Conservation (phyloP, 1,140 invertebrate species). For the Macrotrachela quadricornifera region DNA sequence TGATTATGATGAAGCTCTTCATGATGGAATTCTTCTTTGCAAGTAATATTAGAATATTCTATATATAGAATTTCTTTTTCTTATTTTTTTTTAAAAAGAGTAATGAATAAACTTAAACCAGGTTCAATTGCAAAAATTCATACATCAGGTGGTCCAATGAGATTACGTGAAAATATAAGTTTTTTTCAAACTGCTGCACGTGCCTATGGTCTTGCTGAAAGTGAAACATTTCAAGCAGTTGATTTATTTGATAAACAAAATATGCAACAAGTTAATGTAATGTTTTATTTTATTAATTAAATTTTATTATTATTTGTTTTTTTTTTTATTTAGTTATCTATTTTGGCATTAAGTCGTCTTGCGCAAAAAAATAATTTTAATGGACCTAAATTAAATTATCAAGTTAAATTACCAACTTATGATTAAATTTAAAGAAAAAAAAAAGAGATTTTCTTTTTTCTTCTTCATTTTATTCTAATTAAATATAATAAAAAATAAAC, state of each 20-base stretch:
- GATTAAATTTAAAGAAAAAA: too few species aligned
- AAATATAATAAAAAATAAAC: too few species aligned
- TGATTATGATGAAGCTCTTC: conserved; percentile 37
- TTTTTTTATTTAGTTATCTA: too few species aligned
- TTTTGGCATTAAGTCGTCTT: background rate
- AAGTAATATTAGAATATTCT: conserved; percentile 51
- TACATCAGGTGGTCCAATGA: conserved; percentile 65
- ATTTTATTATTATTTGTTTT: background rate
- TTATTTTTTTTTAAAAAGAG: conserved; percentile 52
- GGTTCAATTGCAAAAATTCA: conserved; percentile 62
- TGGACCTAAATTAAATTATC: too few species aligned
- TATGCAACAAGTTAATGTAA: conserved; percentile 52
- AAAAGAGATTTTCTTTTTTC: too few species aligned
- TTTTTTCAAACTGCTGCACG: conserved; percentile 42
- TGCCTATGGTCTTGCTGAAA: conserved; percentile 57
- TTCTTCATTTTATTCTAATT: too few species aligned
- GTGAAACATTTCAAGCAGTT: conserved; percentile 75
- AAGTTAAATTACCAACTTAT: too few species aligned
- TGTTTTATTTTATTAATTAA: background rate
- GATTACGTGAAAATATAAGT: conserved; percentile 77
- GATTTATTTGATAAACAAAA: conserved; percentile 80
- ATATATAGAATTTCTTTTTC: too few species aligned
- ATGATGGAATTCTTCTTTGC: conserved; percentile 63
- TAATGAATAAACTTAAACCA: conserved; percentile 67
- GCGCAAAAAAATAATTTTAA: too few species aligned